A percentile compares a stretch with the other conserved stretches of the same genome.
These are phyloP conservation scores for Eupeodes latifasciatus DNA, from an alignment of 2,888 invertebrate species.

Conservation along the genomic window DNA sequence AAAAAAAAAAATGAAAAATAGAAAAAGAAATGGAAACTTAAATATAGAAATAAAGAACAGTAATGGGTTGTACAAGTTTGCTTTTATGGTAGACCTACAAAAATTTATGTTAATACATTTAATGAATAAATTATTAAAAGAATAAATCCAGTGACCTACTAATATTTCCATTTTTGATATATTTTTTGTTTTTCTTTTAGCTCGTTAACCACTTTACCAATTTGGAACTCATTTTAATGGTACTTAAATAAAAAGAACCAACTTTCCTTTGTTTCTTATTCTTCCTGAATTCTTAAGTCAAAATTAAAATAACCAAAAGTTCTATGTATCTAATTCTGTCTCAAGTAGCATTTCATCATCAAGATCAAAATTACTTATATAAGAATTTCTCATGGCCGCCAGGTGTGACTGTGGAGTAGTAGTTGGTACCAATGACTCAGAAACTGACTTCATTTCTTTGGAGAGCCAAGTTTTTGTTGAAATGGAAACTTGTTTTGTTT, in stretches of 20 bases:
- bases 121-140: no score
- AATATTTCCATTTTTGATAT: no score
- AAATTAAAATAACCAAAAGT: not conserved
- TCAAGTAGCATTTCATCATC: not conserved
- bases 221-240: no score
- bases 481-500: constrained; percentile 21
- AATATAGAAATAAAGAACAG: not conserved
- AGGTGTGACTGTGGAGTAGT: not conserved
- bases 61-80: not conserved
- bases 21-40: constrained; percentile 4
- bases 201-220: no score
- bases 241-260: no score
- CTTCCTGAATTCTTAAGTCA: no score
- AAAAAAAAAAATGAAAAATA: not conserved
- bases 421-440: constrained; percentile 51
- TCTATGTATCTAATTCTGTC: not conserved
- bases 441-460: constrained; percentile 37
- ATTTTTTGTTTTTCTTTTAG: no score
- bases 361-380: constrained; percentile 16
- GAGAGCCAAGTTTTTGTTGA: constrained; percentile 3
- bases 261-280: no score
- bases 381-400: constrained; percentile 44
- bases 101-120: no score
- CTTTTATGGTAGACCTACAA: not conserved
- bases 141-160: no score